Evolutionary conservation across 2,113 vertebrate species (phyloP).

Genomic region (Microtus ochrogaster): DNA sequence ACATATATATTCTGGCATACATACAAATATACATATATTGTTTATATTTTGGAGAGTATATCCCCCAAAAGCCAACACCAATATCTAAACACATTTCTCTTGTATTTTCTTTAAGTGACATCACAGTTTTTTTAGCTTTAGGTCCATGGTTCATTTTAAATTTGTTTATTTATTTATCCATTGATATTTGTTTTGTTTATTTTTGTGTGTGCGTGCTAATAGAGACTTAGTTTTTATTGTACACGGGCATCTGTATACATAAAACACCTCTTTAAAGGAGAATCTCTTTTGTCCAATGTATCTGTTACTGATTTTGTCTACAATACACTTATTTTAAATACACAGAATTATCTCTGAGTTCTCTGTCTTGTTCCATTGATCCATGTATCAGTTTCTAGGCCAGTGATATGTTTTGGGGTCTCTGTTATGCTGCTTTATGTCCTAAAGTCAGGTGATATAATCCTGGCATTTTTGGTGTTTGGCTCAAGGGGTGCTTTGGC

Average conservation of each 20-base stretch:
- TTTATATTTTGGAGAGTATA: neutral
- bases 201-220: neutral
- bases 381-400: neutral
- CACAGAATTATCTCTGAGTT: neutral
- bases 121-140: neutral
- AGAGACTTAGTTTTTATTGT: neutral
- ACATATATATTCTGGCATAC: neutral
- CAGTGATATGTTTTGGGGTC: fast-evolving
- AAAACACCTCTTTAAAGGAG: no score
- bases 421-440: no score
- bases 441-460: no score
- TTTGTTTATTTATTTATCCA: neutral
- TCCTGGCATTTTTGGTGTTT: neutral
- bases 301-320: neutral
- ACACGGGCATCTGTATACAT: neutral
- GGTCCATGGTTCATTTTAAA: neutral
- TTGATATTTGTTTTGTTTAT: neutral
- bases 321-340: neutral
- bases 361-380: neutral
- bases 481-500: neutral
- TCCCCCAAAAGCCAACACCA: neutral
- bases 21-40: neutral
- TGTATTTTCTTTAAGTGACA: neutral
- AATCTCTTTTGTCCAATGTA: neutral
- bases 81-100: neutral